Evolutionary conservation across 2,888 invertebrate species (phyloP).

Genomic region (Drosophila kokeensis): DNA sequence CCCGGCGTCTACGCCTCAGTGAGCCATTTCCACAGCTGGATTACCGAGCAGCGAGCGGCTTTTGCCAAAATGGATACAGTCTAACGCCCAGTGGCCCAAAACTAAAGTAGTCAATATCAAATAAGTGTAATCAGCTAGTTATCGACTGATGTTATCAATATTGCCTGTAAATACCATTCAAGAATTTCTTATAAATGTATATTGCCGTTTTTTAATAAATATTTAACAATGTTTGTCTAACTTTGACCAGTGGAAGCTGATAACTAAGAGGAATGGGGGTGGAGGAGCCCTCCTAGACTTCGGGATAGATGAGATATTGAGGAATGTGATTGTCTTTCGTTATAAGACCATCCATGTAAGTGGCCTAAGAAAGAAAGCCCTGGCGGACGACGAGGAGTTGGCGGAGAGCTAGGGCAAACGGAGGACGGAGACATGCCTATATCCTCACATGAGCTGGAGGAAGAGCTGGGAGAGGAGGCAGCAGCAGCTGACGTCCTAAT

Average conservation of each 20-base stretch:
- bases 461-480: too few species aligned
- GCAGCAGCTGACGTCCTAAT: too few species aligned
- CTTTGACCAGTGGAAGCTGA: background rate
- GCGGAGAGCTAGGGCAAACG: too few species aligned
- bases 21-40: constrained; percentile 57
- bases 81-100: background rate
- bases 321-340: too few species aligned
- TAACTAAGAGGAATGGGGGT: too few species aligned
- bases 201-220: background rate
- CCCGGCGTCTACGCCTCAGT: constrained; percentile 75
- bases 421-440: too few species aligned
- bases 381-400: too few species aligned
- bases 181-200: background rate
- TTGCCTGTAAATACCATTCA: background rate
- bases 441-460: too few species aligned
- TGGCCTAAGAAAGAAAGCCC: too few species aligned
- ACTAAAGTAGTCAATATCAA: background rate
- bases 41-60: constrained; percentile 37
- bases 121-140: background rate
- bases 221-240: background rate
- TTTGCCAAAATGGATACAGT: background rate
- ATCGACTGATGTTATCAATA: background rate
- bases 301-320: too few species aligned
- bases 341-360: too few species aligned
- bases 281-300: too few species aligned